Base-by-base conservation (phyloP, 2,113 vertebrate species). In the human region DNA sequence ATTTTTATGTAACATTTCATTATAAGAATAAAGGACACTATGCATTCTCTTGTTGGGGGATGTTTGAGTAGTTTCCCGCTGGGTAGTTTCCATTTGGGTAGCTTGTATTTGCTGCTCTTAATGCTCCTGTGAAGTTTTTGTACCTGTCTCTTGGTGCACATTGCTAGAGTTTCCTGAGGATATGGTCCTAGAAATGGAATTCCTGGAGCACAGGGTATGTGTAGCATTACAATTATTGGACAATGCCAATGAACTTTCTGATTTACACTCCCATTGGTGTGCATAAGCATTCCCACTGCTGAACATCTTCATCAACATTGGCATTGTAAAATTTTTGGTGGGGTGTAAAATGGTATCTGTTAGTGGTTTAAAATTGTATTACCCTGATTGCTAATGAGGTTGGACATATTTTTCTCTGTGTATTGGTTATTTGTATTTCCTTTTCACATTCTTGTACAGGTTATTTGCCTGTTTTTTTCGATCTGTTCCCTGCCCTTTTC, bases 11-110 rank as follows among this genome's bases (percentile, higher is more conserved):
- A 81, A 5, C 50, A 79, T 75, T 90, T 13, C 38, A 48, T 95
- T 75, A 25, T 78, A 96, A 83, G 90, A 85, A 82, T 96, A 90
- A 96, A 92, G 50, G 14, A 35, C 30, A 81, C 80, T 81, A 72
- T 11, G 13, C 23, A 57, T 95, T 92, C 35, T 87, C 64, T 66
- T 78, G 11, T 25, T 94, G 66, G n/a, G 81, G 22, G 32, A 40
- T 17, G 45, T 43, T 86, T 75, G 40, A 55, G 13, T 70, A 40
- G 18, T 45, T 64, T 57, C 30, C 27, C 55, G 20, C 27, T 43
- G n/a, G 22, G 27, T 55, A 50, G 43, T 50, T 89, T 75, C 43
- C 45, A 72, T 73, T 5, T 92, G 66, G 50, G 66, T 89, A 48
- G 23, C 78, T 72, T 64, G 43, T 43, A 43, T 43, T 43, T 43